Evolutionary conservation across 2,888 invertebrate genomes (phyloP), one percentile per base, ranked within the genome.

Genomic region (Drosophila histrio): DNA sequence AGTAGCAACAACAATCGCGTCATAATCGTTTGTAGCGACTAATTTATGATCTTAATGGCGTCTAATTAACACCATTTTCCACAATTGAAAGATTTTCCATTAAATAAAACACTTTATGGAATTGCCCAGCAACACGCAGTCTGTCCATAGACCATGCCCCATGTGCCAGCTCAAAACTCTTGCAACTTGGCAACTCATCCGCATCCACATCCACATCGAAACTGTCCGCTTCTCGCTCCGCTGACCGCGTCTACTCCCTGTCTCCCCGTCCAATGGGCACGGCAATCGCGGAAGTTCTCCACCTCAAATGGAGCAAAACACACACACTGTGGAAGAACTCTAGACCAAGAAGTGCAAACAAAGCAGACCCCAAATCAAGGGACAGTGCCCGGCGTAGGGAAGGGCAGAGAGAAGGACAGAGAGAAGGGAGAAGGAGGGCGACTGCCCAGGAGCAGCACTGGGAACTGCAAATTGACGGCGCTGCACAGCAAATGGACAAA

Each of bases 81-180:
- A 81, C 88, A 83, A 87, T 87, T 87, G 87, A 87, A 87, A 86
- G 86, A 87, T 87, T 87, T 87, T 87, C 81, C 83, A 87, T 87
- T 87, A 87, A 87, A 87, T 87, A 80, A 87, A 87, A 86, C 87
- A 87, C 87, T 87, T 85, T 81, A 83, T 87, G 84, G 87, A 83
- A 85, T 88, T 76, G 84, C 87, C 79, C 68, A 72, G 72, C 73
- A 72, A 66, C 84, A 85, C 84, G 84, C 87, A 87, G 79, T 41
- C 24, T 34, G 41, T 24, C n/a, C 30, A 43, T 15, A 46, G 59
- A 50, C 50, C 53, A 22, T 49, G 59, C 26, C 47, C 56, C 22
- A 3, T 32, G 13, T 34, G 21, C 39, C 32, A n/a, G 36, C 19
- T 13, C 39, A 52, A 46, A 30, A 30, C 21, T 30, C 41, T 38